These are phyloP conservation scores for Anthopleura xanthogrammica DNA, from an alignment of 92 coral and sea anemone genomes.

Conservation along the genomic window DNA sequence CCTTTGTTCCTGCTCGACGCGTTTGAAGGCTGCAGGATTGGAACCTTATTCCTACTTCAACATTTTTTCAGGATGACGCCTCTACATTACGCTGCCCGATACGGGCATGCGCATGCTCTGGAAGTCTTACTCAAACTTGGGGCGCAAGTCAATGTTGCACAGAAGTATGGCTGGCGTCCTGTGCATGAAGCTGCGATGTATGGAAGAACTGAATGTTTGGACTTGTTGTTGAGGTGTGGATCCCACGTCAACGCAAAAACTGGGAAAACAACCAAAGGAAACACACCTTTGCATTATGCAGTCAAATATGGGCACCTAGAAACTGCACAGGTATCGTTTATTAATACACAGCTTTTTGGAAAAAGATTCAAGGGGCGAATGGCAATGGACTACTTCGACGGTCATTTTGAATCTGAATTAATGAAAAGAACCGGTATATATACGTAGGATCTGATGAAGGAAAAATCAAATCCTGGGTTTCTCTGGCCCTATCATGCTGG, in stretches of 20 bases:
- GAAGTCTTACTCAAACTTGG: constrained; percentile 49
- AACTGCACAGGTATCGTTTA: constrained; percentile 39
- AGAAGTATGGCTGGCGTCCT: constrained; percentile 80
- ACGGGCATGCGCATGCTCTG: constrained; percentile 59
- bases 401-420: no score
- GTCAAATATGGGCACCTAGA: constrained; percentile 70
- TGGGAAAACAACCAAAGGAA: constrained; percentile 49
- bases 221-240: constrained; percentile 50
- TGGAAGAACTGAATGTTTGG: constrained; percentile 62
- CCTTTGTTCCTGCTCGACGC: no score
- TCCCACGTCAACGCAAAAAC: constrained; percentile 66
- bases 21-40: no score
- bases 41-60: no score
- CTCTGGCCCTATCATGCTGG: no score
- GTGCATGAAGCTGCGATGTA: constrained; percentile 79
- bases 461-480: no score
- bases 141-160: constrained; percentile 58
- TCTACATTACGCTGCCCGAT: constrained; percentile 72
- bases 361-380: no score
- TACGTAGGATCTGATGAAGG: no score
- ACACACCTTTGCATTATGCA: constrained; percentile 71
- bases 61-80: constrained; percentile 51
- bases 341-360: no score
- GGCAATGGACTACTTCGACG: no score
- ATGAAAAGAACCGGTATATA: no score